Percentiles rank a stretch among this genome's conserved stretches.
Evolutionary conservation across 2,113 vertebrate genomes (phyloP).

Genomic region (Pionites leucogaster): DNA sequence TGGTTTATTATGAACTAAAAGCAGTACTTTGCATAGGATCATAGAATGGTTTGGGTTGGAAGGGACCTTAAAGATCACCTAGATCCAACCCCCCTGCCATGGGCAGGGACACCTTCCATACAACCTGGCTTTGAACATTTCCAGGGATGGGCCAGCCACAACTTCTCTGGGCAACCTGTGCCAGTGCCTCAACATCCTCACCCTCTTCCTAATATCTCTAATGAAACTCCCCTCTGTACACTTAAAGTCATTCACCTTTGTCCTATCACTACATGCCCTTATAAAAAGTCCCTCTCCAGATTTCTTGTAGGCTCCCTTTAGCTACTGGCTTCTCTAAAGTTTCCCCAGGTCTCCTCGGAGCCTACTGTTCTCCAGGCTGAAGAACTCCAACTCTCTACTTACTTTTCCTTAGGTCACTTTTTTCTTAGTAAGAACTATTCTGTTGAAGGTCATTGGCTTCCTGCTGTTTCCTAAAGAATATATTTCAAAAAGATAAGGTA

Average conservation of each 20-base stretch:
- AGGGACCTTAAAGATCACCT: neutral
- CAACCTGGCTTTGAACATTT: neutral
- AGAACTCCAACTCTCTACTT: neutral
- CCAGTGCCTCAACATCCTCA: neutral
- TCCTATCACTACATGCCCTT: neutral
- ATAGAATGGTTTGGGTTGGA: accelerated
- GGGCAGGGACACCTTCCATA: neutral
- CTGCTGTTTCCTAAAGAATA: neutral
- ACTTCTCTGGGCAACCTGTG: neutral
- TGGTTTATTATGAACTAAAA: neutral
- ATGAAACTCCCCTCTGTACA: neutral
- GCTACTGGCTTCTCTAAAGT: neutral
- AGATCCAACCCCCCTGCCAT: neutral
- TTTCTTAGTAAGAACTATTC: neutral
- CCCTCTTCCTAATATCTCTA: neutral
- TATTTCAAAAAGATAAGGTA: neutral
- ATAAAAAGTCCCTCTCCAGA: neutral
- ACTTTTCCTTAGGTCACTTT: neutral
- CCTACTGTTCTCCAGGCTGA: neutral
- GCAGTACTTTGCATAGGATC: neutral
- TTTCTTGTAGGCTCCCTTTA: neutral
- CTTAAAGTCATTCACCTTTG: neutral
- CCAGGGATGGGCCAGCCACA: neutral
- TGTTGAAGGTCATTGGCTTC: neutral
- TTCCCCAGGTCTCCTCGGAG: neutral